These are phyloP conservation scores for Monochamus saltuarius DNA, from an alignment of 1,140 invertebrate species.

Conservation along the genomic window DNA sequence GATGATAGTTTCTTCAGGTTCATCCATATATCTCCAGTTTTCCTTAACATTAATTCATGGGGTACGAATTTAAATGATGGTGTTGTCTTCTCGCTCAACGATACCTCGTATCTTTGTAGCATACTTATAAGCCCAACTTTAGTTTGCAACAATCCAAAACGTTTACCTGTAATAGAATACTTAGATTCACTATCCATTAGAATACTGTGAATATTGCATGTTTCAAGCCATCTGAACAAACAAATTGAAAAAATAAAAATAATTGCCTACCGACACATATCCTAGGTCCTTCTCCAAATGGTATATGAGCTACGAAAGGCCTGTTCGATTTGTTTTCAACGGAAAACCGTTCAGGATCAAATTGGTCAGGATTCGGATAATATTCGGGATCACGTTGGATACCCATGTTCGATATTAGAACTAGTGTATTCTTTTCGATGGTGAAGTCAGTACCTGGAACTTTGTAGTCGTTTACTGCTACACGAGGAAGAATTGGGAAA, in stretches of 20 bases:
- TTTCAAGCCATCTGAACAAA: no score
- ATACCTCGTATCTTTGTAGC: constrained; percentile 42
- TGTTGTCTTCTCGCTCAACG: constrained; percentile 38
- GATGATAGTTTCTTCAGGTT: constrained; percentile 49
- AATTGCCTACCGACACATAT: constrained; percentile 57
- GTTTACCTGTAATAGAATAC: constrained; percentile 42
- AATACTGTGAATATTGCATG: no score
- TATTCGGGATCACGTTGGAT: constrained; percentile 54
- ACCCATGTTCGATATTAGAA: constrained; percentile 43
- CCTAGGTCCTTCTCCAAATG: constrained; percentile 60
- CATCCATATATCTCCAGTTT: constrained; percentile 51
- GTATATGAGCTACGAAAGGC: constrained; percentile 48
- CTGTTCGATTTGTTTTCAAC: constrained; percentile 41
- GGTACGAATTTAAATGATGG: constrained; percentile 42
- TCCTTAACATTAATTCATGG: constrained; percentile 50
- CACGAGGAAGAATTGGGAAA: constrained; percentile 45
- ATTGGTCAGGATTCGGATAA: constrained; percentile 52
- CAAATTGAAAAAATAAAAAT: neutral
- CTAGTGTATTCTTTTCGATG: constrained; percentile 49
- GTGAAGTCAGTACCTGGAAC: constrained; percentile 50
- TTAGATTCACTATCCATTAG: constrained; percentile 30
- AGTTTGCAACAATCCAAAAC: constrained; percentile 50
- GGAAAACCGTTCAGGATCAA: constrained; percentile 56
- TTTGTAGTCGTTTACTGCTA: constrained; percentile 50
- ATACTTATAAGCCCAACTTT: constrained; percentile 47